phyloP scores from a whole-genome alignment of 1,140 invertebrate species.

The Plectrocnemia conspersa region DNA sequence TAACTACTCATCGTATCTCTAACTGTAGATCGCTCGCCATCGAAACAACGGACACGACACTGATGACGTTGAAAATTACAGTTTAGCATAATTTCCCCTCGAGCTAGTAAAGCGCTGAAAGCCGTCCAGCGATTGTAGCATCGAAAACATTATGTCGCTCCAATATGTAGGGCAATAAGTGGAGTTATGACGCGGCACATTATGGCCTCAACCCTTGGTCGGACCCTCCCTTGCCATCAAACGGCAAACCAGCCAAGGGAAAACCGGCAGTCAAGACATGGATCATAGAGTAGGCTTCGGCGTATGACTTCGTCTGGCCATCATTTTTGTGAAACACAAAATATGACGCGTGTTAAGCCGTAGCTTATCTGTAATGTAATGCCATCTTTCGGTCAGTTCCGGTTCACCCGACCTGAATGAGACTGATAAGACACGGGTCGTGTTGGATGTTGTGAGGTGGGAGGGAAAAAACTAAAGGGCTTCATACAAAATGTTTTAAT shows the following conservation, averaged over 20 bases:
- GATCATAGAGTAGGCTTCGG: too few relatives aligned
- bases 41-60: too few relatives aligned
- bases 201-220: constrained; percentile 21
- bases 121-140: background rate
- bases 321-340: constrained; percentile 32
- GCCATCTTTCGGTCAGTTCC: constrained; percentile 34
- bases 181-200: constrained; percentile 35
- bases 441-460: background rate
- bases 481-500: background rate
- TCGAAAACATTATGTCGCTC: constrained; percentile 11
- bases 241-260: too few relatives aligned
- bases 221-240: background rate
- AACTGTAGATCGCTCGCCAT: constrained; percentile 5
- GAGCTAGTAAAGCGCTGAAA: background rate
- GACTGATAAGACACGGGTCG: constrained; percentile 24
- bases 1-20: too few relatives aligned
- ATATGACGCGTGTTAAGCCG: constrained; percentile 31
- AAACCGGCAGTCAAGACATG: too few relatives aligned
- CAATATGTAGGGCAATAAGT: constrained; percentile 37
- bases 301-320: background rate
- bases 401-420: constrained; percentile 35
- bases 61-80: background rate
- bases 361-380: constrained; percentile 32
- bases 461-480: background rate
- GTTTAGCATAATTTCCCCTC: background rate